phyloP scores from a whole-genome alignment of 2,113 vertebrate genomes.

The Hippocampus barbouri region DNA sequence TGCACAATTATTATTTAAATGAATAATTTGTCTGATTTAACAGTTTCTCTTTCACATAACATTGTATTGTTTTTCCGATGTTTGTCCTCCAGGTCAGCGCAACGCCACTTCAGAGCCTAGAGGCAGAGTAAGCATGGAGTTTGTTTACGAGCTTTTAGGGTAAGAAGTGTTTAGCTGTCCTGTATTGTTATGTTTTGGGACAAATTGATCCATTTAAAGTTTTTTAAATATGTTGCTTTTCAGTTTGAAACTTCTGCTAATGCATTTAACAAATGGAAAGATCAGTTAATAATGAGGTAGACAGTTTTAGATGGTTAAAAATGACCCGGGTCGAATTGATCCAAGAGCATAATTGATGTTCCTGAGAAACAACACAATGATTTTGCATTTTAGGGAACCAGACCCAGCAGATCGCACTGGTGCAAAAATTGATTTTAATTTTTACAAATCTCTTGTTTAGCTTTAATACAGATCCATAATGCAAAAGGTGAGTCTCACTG shows the following conservation, averaged over 20 bases:
- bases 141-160: constrained; percentile 61
- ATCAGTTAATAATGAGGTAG: no score
- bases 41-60: background rate
- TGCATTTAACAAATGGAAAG: no score
- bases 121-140: constrained; percentile 52
- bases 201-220: background rate
- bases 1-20: constrained; percentile 2
- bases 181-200: background rate
- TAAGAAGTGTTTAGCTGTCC: constrained; percentile 37
- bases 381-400: background rate
- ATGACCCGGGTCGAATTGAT: no score
- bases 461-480: no score
- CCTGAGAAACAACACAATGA: no score
- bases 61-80: constrained; percentile 6
- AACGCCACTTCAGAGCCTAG: constrained; percentile 7
- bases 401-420: background rate
- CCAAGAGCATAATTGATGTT: no score
- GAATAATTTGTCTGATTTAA: background rate
- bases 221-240: background rate
- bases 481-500: no score
- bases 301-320: no score
- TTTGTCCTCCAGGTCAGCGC: constrained; percentile 3
- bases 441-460: background rate
- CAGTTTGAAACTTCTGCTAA: background rate
- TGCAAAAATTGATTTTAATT: background rate